phyloP scores from a whole-genome alignment of 2,113 vertebrate genomes.

The Podarcis raffonei region DNA sequence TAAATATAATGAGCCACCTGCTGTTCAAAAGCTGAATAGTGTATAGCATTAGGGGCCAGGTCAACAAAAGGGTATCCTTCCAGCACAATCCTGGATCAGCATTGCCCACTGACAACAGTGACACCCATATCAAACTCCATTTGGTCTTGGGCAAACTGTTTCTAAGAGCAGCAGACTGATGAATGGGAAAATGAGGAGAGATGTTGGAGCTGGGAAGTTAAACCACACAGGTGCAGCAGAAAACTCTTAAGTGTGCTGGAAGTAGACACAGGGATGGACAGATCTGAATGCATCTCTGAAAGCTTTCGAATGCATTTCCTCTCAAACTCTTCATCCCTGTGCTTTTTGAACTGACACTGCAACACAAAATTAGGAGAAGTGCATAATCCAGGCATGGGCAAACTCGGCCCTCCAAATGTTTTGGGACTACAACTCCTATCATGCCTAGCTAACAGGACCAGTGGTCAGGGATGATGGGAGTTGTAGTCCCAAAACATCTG shows the following conservation, averaged over 20 bases:
- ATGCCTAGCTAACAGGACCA: no score
- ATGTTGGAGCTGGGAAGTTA: neutral
- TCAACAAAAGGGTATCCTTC: neutral
- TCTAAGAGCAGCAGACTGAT: neutral
- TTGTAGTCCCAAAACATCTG: no score
- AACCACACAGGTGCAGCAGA: neutral
- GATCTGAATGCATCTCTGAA: no score
- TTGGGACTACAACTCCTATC: no score
- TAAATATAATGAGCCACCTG: neutral
- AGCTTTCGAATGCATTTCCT: no score
- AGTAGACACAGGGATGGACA: neutral
- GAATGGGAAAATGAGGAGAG: neutral
- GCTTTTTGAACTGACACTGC: no score
- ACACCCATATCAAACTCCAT: neutral
- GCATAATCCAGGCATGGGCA: no score
- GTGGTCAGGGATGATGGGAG: no score
- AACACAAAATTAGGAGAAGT: no score
- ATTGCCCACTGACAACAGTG: neutral
- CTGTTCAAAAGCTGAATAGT: neutral
- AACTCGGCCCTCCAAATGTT: no score
- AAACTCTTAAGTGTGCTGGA: neutral
- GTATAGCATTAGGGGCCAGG: neutral
- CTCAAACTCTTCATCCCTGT: no score
- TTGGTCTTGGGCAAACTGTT: neutral
- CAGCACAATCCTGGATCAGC: no score